Evolutionary conservation across 1,140 invertebrate genomes (phyloP), one percentile per base, ranked within the genome.

Genomic region (Diploscapter pachys): DNA sequence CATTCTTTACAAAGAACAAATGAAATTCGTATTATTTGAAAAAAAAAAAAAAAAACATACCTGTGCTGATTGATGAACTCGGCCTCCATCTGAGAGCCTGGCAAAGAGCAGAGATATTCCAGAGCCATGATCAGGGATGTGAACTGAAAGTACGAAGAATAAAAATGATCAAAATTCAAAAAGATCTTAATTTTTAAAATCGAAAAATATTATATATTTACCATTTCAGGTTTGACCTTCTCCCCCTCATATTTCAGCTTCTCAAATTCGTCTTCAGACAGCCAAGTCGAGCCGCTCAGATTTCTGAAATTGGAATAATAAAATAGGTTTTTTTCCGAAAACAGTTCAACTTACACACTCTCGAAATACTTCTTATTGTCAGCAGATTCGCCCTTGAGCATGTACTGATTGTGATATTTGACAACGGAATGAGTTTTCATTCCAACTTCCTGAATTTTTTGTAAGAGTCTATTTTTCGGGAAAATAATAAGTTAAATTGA

Each of bases 11-110:
- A 50, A 68, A 6, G 0, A 51, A 8, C 51, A n/a, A 48, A 51
- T 68, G 66, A 9, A 5, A 51, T 52, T 68, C 9, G 31, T 31
- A 31, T 31, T 31, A 31, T 31, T 31, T 31, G 31, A 31, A 31
- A 31, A 53, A 68, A 6, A 31, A 53, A 68, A 6, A 50, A 48
- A 6, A 55, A 1, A 8, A 52, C 48, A 62, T 61, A 31, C 13
- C 81, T 81, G 49, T 78, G 73, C 13, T 76, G 55, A 64, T 79
- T 80, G 11, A 83, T 78, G 64, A 83, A 83, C 4, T 84, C 80
- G n/a, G 54, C 66, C 67, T 85, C 81, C 31, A 81, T 59, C 6
- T 63, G 64, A 11, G 83, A 80, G 6, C 74, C 69, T 9, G 82
- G 82, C 13, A 84, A 64, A 5, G 67, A 63, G 4, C 56, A 67